Conservation (phyloP, 1,140 invertebrate genomes). For the Drosophila baimaii region DNA sequence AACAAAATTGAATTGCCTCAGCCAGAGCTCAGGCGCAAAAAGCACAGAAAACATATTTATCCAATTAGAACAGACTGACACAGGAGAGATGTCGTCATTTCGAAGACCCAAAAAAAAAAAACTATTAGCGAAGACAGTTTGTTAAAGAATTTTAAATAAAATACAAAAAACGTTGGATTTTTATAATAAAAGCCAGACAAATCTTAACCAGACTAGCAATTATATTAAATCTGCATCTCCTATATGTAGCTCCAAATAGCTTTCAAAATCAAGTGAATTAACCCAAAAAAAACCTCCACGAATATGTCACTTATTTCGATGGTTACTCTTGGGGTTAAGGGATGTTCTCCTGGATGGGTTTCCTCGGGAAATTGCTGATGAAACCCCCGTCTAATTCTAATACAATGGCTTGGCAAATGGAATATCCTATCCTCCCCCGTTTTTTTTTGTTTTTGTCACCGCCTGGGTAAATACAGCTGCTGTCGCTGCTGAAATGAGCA, state of each 20-base stretch:
- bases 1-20: conserved; percentile 35
- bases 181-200: neutral
- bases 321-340: neutral
- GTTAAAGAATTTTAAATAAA: neutral
- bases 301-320: neutral
- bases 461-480: conserved; percentile 41
- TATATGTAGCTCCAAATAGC: no score
- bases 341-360: neutral
- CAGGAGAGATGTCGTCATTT: neutral
- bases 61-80: conserved; percentile 21
- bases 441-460: conserved; percentile 12
- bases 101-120: neutral
- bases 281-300: neutral
- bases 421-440: conserved; percentile 20
- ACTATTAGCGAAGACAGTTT: neutral
- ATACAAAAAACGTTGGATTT: neutral
- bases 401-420: conserved; percentile 13
- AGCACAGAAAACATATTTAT: conserved; percentile 35
- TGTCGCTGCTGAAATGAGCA: conserved; percentile 35
- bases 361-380: neutral
- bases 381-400: conserved; percentile 2
- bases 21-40: conserved; percentile 8
- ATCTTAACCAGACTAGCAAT: no score
- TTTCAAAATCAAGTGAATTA: neutral
- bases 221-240: no score